phyloP scores from a whole-genome alignment of 2,888 invertebrate species.

The Mactromeris polynyma region DNA sequence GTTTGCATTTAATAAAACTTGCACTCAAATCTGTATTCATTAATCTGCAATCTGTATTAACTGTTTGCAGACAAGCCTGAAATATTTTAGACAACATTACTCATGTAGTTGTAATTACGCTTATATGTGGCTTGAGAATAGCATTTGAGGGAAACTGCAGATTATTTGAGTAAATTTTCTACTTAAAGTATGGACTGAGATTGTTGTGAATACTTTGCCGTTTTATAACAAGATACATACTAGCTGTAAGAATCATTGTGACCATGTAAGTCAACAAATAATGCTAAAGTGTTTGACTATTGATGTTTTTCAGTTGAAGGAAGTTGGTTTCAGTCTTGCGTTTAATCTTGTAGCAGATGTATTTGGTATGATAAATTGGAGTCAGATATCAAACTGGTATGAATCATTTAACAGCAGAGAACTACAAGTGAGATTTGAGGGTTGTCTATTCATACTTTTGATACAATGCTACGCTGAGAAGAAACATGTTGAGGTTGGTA shows the following conservation, averaged over 20 bases:
- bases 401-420: constrained; percentile 88
- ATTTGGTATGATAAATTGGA: constrained; percentile 91
- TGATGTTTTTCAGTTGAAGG: constrained; percentile 69
- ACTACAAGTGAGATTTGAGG: constrained; percentile 89
- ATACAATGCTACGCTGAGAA: constrained; percentile 92
- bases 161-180: too few relatives aligned
- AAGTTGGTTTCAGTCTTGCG: constrained; percentile 64
- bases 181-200: too few relatives aligned
- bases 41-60: too few relatives aligned
- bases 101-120: too few relatives aligned
- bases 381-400: constrained; percentile 80
- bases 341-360: constrained; percentile 91
- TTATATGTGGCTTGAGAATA: too few relatives aligned
- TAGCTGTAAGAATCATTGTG: background rate
- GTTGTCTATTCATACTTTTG: constrained; percentile 91
- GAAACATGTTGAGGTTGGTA: constrained; percentile 89
- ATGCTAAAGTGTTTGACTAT: background rate
- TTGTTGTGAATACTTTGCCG: too few relatives aligned
- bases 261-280: background rate
- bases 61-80: too few relatives aligned
- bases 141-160: too few relatives aligned
- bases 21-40: too few relatives aligned
- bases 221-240: too few relatives aligned
- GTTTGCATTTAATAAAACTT: too few relatives aligned
- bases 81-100: too few relatives aligned